These are phyloP conservation scores for Muscicapa comitata DNA, from an alignment of 2,797 vertebrate genomes.

Conservation along the genomic window DNA sequence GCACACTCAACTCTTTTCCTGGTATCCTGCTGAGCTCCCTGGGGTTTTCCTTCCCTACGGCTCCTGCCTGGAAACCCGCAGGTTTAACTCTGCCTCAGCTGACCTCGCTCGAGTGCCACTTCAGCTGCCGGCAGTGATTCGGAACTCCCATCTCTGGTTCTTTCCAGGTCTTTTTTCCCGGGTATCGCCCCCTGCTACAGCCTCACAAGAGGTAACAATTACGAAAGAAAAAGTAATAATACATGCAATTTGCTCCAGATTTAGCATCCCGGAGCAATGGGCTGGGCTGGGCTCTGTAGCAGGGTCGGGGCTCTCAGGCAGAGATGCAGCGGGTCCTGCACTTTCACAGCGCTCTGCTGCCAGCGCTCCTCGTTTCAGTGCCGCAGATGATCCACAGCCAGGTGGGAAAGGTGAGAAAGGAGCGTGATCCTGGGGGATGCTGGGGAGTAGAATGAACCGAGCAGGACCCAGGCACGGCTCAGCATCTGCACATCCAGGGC, in stretches of 20 bases:
- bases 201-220: background rate
- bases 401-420: background rate
- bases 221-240: background rate
- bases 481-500: background rate
- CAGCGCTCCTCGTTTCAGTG: background rate
- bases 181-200: background rate
- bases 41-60: background rate
- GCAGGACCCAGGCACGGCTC: background rate
- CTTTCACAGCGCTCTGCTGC: background rate
- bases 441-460: background rate
- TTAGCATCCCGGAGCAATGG: background rate
- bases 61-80: background rate
- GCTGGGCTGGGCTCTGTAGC: background rate
- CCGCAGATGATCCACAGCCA: background rate
- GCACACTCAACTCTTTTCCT: background rate
- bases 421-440: background rate
- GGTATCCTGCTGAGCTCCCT: background rate
- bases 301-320: background rate
- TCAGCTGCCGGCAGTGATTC: background rate
- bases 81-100: background rate
- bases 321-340: background rate
- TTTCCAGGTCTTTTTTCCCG: background rate
- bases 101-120: background rate
- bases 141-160: background rate
- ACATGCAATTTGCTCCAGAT: background rate